These are phyloP conservation scores for Gryllus bimaculatus DNA, from an alignment of 1,140 invertebrate species.

Conservation along the genomic window DNA sequence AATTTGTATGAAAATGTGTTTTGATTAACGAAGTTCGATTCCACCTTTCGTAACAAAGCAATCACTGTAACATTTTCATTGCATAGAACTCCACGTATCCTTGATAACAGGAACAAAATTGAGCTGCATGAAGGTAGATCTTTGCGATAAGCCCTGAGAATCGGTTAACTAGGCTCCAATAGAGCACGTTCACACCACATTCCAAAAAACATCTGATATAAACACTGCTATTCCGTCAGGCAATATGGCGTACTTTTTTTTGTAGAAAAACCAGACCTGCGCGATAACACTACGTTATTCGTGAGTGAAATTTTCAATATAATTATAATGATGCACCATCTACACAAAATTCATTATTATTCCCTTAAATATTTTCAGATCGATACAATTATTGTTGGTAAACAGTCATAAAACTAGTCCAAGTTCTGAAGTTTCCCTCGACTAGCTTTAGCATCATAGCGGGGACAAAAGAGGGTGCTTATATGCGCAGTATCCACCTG, in stretches of 20 bases:
- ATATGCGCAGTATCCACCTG: too few species aligned
- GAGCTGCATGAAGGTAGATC: slow-evolving; percentile 12
- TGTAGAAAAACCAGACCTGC: slow-evolving; percentile 12
- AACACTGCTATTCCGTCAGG: slow-evolving; percentile 2
- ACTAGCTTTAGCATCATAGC: too few species aligned
- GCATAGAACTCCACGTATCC: background rate
- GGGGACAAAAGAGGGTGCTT: too few species aligned
- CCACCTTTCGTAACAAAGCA: slow-evolving; percentile 8
- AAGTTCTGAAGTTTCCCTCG: too few species aligned
- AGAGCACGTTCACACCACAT: slow-evolving; percentile 7
- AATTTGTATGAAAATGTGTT: background rate
- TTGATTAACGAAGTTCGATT: background rate
- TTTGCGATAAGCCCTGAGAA: slow-evolving; percentile 6
- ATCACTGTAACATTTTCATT: slow-evolving; percentile 8
- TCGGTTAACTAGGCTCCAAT: background rate
- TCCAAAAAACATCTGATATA: slow-evolving; percentile 11
- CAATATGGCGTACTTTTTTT: slow-evolving; percentile 17
- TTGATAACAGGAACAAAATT: background rate
- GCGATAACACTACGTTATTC: slow-evolving; percentile 8
- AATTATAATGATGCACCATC: background rate
- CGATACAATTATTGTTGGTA: background rate
- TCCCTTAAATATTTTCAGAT: background rate
- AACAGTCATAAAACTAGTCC: too few species aligned
- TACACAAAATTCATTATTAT: background rate
- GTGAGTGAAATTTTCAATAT: background rate